A percentile compares a stretch with the other conserved stretches of the same genome.
These are phyloP conservation scores for Goniozus legneri DNA, from an alignment of 1,140 invertebrate genomes.

Conservation along the genomic window DNA sequence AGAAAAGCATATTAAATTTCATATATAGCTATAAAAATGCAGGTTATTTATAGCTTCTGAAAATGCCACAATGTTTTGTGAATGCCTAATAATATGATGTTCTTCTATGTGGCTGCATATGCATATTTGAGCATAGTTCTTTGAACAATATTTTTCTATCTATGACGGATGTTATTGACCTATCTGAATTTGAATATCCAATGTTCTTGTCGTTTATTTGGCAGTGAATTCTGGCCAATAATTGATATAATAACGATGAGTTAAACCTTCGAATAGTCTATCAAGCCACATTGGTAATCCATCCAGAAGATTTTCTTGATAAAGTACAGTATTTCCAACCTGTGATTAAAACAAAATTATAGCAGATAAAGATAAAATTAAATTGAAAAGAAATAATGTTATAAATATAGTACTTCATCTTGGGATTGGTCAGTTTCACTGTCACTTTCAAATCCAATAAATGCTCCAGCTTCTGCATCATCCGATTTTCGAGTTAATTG, in stretches of 20 bases:
- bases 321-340: conserved; percentile 41
- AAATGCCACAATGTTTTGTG: too few species aligned
- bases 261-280: conserved; percentile 91
- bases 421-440: conserved; percentile 70
- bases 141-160: too few species aligned
- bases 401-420: conserved; percentile 53
- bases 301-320: conserved; percentile 79
- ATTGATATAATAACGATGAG: conserved; percentile 90
- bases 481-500: conserved; percentile 54
- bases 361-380: too few species aligned
- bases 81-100: too few species aligned
- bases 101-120: too few species aligned
- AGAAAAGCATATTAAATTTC: too few species aligned
- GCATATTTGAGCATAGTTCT: too few species aligned
- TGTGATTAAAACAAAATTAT: conserved; percentile 17
- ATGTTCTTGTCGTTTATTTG: conserved; percentile 49
- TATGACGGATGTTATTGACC: too few species aligned
- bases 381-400: too few species aligned
- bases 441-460: conserved; percentile 71
- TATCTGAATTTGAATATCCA: background rate
- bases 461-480: conserved; percentile 73
- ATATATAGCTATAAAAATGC: too few species aligned
- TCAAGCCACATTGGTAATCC: conserved; percentile 96
- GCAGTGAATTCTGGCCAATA: conserved; percentile 92
- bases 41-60: too few species aligned